Base-by-base conservation (phyloP, 2,888 invertebrate species). In the Ischnus inquisitorius region DNA sequence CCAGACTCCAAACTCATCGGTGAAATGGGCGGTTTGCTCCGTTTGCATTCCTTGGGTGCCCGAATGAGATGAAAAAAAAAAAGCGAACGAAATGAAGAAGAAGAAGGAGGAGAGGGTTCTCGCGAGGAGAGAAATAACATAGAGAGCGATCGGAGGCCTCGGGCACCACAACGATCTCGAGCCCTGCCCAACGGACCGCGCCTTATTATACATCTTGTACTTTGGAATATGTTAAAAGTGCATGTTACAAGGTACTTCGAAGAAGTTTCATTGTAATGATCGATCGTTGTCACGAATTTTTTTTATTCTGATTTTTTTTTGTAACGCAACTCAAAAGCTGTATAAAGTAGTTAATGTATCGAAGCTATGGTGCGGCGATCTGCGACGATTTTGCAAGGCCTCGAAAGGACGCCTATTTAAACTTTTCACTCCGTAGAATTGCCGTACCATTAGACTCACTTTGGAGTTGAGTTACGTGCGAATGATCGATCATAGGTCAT, bases 31-130 rank as follows among this genome's bases (percentile, higher is more conserved):
- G 86, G 88, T 87, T 89, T 90, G 90, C 89, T 91, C 90, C 89
- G 87, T 90, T 92, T 91, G 90, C 91, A 92, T 92, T 92, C 85
- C 85, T 79, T 28, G 57, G 64, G 46, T 25, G 41, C 19, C 12
- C 65, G 76, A 86, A 81, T 85, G 75, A 72, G 19, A 46, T 1
- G 46, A 62, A 51, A 62, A 72, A 48, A 4, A 41, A 16, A 74
- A 25, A 57, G 51, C 6, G 19, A 19, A 12, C 28, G 64, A 62
- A 64, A 65, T 34, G n/a, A 72, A 71, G 10, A 14, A 57, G 19
- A 48, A 64, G 22, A 62, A 39, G 28, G 57, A 57, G 41, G 51
- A 19, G 60, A 28, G 34, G 43, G 65, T 19, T 43, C 16, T 51
- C 2, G 10, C 19, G 54, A 57, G 22, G 6, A 65, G 57, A 25